Percentiles rank a stretch among this genome's conserved stretches.
phyloP scores from a whole-genome alignment of 37 sponge, comb jelly and placozoan species.

The Bolinopsis microptera region DNA sequence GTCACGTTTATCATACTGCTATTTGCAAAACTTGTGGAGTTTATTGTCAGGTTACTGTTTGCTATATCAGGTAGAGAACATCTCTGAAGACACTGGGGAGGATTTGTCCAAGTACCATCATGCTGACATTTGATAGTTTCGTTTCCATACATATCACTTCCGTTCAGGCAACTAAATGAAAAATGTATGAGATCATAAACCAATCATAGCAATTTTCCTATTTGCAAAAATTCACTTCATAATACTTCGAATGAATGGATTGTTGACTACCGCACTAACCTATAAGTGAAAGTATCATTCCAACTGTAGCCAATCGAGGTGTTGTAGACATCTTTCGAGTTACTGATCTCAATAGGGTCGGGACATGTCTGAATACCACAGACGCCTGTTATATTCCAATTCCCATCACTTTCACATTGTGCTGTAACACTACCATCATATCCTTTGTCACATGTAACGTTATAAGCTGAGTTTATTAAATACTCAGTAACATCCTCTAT shows the following conservation, averaged over 20 bases:
- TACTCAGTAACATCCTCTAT: background rate
- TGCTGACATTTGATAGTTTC: background rate
- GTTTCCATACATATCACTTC: background rate
- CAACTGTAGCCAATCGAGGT: background rate
- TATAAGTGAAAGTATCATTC: too few species aligned
- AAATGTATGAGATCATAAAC: too few species aligned
- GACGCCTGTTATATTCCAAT: background rate
- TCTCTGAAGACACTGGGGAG: background rate
- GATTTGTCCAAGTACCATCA: background rate
- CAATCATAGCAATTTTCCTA: too few species aligned
- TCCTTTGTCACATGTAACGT: background rate
- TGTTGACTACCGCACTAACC: too few species aligned
- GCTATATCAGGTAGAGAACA: background rate
- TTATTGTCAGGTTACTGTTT: background rate
- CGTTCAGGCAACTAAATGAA: background rate
- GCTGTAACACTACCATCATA: constrained; percentile 8
- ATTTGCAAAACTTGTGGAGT: background rate
- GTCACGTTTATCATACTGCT: background rate
- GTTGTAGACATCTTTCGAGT: background rate
- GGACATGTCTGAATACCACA: background rate
- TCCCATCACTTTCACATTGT: background rate
- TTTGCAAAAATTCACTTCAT: too few species aligned
- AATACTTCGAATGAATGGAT: too few species aligned
- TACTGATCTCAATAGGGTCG: background rate
- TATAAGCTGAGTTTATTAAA: background rate